A percentile compares a stretch with the other conserved stretches of the same genome.
Evolutionary conservation across 2,113 vertebrate genomes (phyloP).

Genomic region (Cololabis saira): DNA sequence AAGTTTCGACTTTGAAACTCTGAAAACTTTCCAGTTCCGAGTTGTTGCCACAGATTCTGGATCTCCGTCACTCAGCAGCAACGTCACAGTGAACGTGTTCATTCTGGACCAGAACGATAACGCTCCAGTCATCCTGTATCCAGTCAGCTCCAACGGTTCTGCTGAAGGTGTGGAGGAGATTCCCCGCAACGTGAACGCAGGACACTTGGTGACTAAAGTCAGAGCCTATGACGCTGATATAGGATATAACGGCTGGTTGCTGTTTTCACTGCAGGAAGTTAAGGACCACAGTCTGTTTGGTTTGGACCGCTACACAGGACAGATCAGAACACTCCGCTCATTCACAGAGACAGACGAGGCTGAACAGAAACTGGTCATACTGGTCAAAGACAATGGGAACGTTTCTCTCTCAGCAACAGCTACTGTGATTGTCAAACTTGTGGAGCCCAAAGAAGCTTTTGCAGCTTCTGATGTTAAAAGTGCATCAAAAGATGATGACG

Average conservation of each 20-base stretch:
- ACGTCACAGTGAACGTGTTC: background rate
- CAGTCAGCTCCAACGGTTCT: conserved; percentile 1
- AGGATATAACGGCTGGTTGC: conserved; percentile 1
- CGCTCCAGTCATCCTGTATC: conserved; percentile 1
- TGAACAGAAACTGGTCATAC: background rate
- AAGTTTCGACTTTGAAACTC: conserved; percentile 67
- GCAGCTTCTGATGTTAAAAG: conserved; percentile 6
- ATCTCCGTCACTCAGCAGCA: conserved; percentile 6
- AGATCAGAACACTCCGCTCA: background rate
- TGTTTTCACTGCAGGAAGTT: conserved; percentile 1
- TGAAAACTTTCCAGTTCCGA: conserved; percentile 65
- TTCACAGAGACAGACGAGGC: conserved; percentile 2
- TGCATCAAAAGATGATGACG: background rate
- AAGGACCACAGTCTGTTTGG: background rate
- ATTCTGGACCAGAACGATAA: conserved; percentile 1
- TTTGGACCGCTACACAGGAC: conserved; percentile 2
- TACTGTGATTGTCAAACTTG: conserved; percentile 2
- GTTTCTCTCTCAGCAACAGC: conserved; percentile 5
- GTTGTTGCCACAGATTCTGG: conserved; percentile 37
- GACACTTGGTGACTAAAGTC: conserved; percentile 1
- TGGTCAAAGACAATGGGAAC: conserved; percentile 1
- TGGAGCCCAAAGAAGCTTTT: conserved; percentile 24
- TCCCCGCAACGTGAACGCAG: background rate
- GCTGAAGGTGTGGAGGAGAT: conserved; percentile 1
- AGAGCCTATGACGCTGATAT: conserved; percentile 1